These are phyloP conservation scores for Cladopsammia gracilis DNA, from an alignment of 64 coral and sea anemone species.

Conservation along the genomic window DNA sequence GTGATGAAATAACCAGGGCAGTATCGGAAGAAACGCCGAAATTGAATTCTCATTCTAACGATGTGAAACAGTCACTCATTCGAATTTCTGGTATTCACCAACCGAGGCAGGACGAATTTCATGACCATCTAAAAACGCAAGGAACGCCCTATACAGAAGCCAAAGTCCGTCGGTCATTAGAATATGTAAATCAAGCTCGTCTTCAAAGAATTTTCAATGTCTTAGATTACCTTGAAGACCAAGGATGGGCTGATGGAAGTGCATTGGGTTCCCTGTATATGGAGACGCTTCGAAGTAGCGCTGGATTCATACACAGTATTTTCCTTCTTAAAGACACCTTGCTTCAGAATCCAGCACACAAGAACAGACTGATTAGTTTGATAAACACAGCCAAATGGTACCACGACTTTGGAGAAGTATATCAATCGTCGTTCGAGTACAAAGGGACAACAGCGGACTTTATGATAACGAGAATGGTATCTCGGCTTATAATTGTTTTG, in stretches of 20 bases:
- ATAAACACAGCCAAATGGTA: slow-evolving; percentile 71
- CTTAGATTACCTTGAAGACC: slow-evolving; percentile 51
- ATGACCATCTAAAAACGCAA: neutral
- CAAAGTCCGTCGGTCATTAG: neutral
- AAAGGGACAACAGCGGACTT: slow-evolving; percentile 73
- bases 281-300: slow-evolving; percentile 43
- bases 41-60: neutral
- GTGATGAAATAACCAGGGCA: neutral
- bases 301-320: slow-evolving; percentile 54
- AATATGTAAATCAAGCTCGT: neutral
- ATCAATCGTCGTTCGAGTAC: slow-evolving; percentile 48
- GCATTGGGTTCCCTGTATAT: slow-evolving; percentile 29
- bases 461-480: slow-evolving; percentile 64
- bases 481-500: slow-evolving; percentile 58
- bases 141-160: neutral
- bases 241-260: slow-evolving; percentile 75
- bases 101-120: neutral
- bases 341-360: neutral
- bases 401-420: slow-evolving; percentile 62
- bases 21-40: neutral
- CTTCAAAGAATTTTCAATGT: neutral
- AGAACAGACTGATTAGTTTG: neutral
- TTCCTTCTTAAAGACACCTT: slow-evolving; percentile 35
- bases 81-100: neutral
- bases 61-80: too few relatives aligned